A percentile compares a stretch with the other conserved stretches of the same genome.
Conservation (phyloP, 2,797 vertebrate species). For the Spondyliosoma cantharus region DNA sequence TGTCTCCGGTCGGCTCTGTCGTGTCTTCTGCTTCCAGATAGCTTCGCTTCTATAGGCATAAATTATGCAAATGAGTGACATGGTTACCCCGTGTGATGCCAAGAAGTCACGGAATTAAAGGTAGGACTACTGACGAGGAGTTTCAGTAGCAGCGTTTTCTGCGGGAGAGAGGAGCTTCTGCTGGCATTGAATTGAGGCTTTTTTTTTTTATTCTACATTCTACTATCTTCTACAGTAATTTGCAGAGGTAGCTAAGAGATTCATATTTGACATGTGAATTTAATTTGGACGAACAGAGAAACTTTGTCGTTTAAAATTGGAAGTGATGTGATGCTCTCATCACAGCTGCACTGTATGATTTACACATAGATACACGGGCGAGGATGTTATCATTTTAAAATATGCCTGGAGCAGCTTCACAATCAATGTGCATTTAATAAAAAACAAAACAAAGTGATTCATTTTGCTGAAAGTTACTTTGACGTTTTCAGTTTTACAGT, state of each 20-base stretch:
- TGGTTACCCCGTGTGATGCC: too few species aligned
- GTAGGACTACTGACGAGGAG: too few species aligned
- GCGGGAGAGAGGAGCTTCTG: too few species aligned
- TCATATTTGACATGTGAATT: slow-evolving; percentile 30
- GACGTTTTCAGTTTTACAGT: slow-evolving; percentile 34
- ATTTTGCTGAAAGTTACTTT: slow-evolving; percentile 30
- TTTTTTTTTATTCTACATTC: too few species aligned
- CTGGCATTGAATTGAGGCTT: too few species aligned
- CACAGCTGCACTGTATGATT: slow-evolving; percentile 6
- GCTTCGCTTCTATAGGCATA: too few species aligned
- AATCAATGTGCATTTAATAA: slow-evolving; percentile 28
- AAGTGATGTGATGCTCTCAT: slow-evolving; percentile 15
- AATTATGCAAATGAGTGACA: too few species aligned
- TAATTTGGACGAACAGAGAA: slow-evolving; percentile 10
- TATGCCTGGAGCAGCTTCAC: slow-evolving; percentile 25
- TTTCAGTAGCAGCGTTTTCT: too few species aligned
- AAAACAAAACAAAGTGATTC: slow-evolving; percentile 25
- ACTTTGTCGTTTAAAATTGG: background rate
- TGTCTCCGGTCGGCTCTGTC: too few species aligned
- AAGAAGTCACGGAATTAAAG: too few species aligned
- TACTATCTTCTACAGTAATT: too few species aligned
- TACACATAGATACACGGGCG: background rate
- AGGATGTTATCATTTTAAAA: slow-evolving; percentile 43
- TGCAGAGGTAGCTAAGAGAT: background rate
- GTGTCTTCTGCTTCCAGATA: too few species aligned